These are phyloP conservation scores for Drosophila prolongata DNA, from an alignment of 2,888 invertebrate genomes.

Conservation along the genomic window DNA sequence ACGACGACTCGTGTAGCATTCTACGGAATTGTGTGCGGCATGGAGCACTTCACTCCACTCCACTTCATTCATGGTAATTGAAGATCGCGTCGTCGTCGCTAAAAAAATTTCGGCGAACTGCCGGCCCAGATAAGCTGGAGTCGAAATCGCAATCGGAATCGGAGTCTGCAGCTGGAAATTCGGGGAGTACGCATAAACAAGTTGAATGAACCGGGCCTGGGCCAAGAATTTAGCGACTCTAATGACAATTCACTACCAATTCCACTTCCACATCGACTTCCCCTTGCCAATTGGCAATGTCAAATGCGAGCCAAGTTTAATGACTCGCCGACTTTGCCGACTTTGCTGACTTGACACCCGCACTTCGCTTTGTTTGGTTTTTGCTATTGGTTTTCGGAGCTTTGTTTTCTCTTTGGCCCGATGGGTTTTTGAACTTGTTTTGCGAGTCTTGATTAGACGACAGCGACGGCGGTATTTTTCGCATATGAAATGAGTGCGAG, in stretches of 20 bases:
- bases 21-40: constrained; percentile 59
- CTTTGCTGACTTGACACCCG: constrained; percentile 76
- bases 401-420: constrained; percentile 26
- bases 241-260: constrained; percentile 45
- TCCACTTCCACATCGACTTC: constrained; percentile 38
- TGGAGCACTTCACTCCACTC: constrained; percentile 40
- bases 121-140: constrained; percentile 54
- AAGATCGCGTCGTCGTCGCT: constrained; percentile 22
- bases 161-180: constrained; percentile 27
- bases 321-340: constrained; percentile 52
- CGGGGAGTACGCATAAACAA: constrained; percentile 41
- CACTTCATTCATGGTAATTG: constrained; percentile 71
- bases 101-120: constrained; percentile 43
- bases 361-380: constrained; percentile 55
- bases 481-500: constrained; percentile 49
- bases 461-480: constrained; percentile 32
- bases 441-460: constrained; percentile 55
- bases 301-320: constrained; percentile 74
- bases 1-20: constrained; percentile 69
- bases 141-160: neutral
- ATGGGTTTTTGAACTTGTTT: constrained; percentile 69
- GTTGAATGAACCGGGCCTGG: constrained; percentile 64
- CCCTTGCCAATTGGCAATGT: constrained; percentile 62
- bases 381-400: constrained; percentile 50
- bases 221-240: constrained; percentile 17